Evolutionary conservation across 2,888 invertebrate species (phyloP), one percentile per base, ranked within the genome.

Genomic region (Leptinotarsa rubiginosa): DNA sequence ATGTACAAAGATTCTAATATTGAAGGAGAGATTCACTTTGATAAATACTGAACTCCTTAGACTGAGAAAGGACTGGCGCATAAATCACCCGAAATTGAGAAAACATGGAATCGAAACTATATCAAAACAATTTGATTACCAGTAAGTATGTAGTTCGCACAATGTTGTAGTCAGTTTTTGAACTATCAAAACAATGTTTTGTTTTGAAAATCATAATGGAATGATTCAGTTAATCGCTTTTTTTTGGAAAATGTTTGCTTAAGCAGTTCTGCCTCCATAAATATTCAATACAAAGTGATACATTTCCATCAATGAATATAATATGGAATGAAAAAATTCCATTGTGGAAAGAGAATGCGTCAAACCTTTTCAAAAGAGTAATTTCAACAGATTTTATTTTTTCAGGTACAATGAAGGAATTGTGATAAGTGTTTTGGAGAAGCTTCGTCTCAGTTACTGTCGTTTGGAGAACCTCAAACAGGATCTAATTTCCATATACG

Each of bases 21-120:
- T 62, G 41, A 62, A 25, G n/a, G 62, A 62, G n/a, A 62, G 62
- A 12, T 62, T 62, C 10, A 41, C 5, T 13, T 62, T 31, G 41
- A 62, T 62, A 16, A 62, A 62, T 62, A n/a, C 16, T n/a, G 41
- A 62, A 4, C 62, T 62, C n/a, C 1, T 10, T 0, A 62, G 41
- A 13, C 7, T 62, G 62, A 31, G 12, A 0, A 25, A 41, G 7
- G 3, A 12, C 2, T 62, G 62, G 62, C 16, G n/a, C 3, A 62
- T 3, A 7, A 62, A 31, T 12, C 18, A 62, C 18, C 41, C 31
- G 10, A n/a, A 62, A 7, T 10, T 62, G 1, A 41, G 12, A 25
- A 62, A 62, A 41, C 12, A 62, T 62, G 31, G 62, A 7, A 31
- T 62, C 0, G 62, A 16, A 18, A 31, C 10, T 18, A 10, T 20